phyloP scores from a whole-genome alignment of 2,113 vertebrate species.

The Oncorhynchus kisutch region DNA sequence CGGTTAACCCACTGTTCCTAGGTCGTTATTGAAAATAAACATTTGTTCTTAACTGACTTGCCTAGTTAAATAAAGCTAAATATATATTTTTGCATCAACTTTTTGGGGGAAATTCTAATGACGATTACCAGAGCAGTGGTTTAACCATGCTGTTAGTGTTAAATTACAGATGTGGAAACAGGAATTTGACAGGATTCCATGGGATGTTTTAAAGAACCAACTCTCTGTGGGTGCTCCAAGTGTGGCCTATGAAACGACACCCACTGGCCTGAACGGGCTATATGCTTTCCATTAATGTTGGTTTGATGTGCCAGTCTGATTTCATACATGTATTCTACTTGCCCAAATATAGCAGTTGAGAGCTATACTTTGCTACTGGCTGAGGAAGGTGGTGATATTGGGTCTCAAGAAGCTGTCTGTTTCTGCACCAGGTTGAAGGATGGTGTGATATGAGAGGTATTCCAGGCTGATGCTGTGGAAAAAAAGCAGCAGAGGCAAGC shows the following conservation, averaged over 20 bases:
- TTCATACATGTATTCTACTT: conserved; percentile 42
- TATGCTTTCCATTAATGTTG: conserved; percentile 35
- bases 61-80: no score
- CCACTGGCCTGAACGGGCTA: conserved; percentile 25
- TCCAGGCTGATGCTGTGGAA: no score
- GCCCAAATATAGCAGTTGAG: conserved; percentile 22
- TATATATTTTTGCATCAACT: background rate
- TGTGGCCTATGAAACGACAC: conserved; percentile 29
- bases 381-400: no score
- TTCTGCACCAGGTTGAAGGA: no score
- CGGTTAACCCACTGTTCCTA: no score
- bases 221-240: conserved; percentile 28
- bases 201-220: conserved; percentile 40
- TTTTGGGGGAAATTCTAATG: conserved; percentile 8
- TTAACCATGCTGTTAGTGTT: conserved; percentile 45
- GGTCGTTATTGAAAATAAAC: no score
- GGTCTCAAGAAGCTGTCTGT: no score
- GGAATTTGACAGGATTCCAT: conserved; percentile 46
- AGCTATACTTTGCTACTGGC: conserved; percentile 15
- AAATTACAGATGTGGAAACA: conserved; percentile 38
- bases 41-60: no score
- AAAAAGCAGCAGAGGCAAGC: no score
- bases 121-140: conserved; percentile 27
- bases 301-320: conserved; percentile 26
- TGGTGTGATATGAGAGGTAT: no score